These are phyloP conservation scores for Cylloceria caligata DNA, from an alignment of 2,888 invertebrate species.

Conservation along the genomic window DNA sequence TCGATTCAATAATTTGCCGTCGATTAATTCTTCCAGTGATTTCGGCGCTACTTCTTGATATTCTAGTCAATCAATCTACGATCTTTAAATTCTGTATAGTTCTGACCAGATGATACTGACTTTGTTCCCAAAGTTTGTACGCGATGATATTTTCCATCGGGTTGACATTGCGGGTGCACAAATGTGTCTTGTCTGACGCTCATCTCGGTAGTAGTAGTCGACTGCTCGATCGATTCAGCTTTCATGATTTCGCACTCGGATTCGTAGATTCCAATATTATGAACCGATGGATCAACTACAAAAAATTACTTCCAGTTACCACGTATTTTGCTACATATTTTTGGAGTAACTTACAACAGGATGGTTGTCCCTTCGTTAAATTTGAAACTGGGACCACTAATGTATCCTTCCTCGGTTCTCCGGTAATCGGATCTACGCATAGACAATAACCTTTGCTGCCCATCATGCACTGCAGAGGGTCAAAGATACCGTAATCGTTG, in stretches of 20 bases:
- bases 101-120: slow-evolving; percentile 69
- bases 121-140: slow-evolving; percentile 82
- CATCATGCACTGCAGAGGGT: slow-evolving; percentile 88
- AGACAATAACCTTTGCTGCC: slow-evolving; percentile 85
- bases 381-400: slow-evolving; percentile 69
- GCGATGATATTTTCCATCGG: slow-evolving; percentile 85
- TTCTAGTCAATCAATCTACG: no score
- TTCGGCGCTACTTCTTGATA: background rate
- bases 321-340: background rate
- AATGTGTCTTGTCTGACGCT: slow-evolving; percentile 29
- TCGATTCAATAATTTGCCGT: background rate
- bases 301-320: slow-evolving; percentile 11
- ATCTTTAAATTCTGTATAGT: background rate
- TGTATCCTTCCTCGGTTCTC: slow-evolving; percentile 83
- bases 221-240: slow-evolving; percentile 68
- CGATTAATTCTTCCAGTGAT: no score
- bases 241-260: slow-evolving; percentile 83
- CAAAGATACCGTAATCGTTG: slow-evolving; percentile 88
- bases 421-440: slow-evolving; percentile 87
- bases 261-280: slow-evolving; percentile 79
- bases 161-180: slow-evolving; percentile 84
- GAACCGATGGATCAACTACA: slow-evolving; percentile 80
- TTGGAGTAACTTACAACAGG: slow-evolving; percentile 82
- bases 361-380: slow-evolving; percentile 68
- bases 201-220: slow-evolving; percentile 55